Conservation (phyloP, 2,113 vertebrate genomes). For the Todiramphus chloris region DNA sequence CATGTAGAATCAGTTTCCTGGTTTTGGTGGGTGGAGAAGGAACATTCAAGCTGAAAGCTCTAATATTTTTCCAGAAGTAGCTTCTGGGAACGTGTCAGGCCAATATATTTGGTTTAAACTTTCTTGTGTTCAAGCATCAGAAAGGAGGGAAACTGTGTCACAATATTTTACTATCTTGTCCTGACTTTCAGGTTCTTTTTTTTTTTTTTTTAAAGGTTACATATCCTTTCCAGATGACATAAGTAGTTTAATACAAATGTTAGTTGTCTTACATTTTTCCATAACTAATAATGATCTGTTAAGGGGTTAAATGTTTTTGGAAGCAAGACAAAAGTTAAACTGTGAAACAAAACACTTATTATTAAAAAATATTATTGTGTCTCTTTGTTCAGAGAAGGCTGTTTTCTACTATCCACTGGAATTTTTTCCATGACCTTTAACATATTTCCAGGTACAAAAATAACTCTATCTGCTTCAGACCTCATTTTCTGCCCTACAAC, state of each 20-base stretch:
- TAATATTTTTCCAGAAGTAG: background rate
- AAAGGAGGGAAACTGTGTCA: background rate
- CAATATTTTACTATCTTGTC: background rate
- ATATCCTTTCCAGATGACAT: background rate
- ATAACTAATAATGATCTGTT: background rate
- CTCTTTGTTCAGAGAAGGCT: background rate
- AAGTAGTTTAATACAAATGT: background rate
- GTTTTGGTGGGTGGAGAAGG: background rate
- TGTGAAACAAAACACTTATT: background rate
- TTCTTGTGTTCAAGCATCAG: accelerated
- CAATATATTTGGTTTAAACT: background rate
- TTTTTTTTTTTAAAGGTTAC: background rate
- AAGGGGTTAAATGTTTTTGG: background rate
- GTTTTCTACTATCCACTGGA: background rate
- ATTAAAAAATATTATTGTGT: background rate
- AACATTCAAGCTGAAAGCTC: background rate
- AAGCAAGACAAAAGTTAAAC: background rate
- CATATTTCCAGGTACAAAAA: background rate
- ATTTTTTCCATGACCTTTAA: background rate
- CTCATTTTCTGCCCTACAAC: background rate
- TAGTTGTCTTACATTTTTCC: background rate
- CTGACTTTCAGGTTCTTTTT: accelerated
- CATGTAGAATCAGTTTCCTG: background rate
- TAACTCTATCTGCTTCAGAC: background rate
- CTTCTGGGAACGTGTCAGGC: accelerated